Conservation (phyloP, 53 echinoderm and acorn worm genomes). For the Actinopyga echinites region DNA sequence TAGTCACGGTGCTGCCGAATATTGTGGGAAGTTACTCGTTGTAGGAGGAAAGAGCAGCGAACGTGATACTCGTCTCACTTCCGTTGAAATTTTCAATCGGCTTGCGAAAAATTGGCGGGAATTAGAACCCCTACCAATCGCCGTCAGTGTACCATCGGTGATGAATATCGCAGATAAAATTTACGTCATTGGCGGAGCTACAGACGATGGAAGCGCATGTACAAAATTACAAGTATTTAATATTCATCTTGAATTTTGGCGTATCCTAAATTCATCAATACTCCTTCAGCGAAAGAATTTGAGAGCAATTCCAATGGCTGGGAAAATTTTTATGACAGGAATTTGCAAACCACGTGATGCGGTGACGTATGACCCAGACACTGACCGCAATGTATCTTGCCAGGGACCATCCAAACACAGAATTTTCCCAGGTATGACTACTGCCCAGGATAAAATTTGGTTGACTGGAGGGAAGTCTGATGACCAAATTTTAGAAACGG, state of each 20-base stretch:
- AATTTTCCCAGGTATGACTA: conserved; percentile 59
- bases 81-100: conserved; percentile 60
- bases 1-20: conserved; percentile 64
- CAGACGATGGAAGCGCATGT: conserved; percentile 61
- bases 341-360: conserved; percentile 66
- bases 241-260: conserved; percentile 61
- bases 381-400: conserved; percentile 38
- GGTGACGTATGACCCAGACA: conserved; percentile 40
- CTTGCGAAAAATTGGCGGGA: conserved; percentile 56
- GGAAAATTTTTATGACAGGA: conserved; percentile 61
- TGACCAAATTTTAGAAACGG: conserved; percentile 49
- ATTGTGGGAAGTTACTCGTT: conserved; percentile 52
- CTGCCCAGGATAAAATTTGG: conserved; percentile 55
- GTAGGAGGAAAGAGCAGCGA: conserved; percentile 72
- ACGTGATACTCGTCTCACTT: conserved; percentile 49
- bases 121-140: conserved; percentile 58
- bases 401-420: conserved; percentile 58
- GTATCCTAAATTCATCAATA: conserved; percentile 43
- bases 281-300: conserved; percentile 64
- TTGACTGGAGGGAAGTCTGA: conserved; percentile 68
- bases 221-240: conserved; percentile 65
- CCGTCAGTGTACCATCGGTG: conserved; percentile 75
- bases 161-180: conserved; percentile 46
- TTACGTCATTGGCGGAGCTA: conserved; percentile 77
- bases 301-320: conserved; percentile 42